Base-by-base conservation (phyloP, 2,888 invertebrate genomes). In the Cistogaster globosa region DNA sequence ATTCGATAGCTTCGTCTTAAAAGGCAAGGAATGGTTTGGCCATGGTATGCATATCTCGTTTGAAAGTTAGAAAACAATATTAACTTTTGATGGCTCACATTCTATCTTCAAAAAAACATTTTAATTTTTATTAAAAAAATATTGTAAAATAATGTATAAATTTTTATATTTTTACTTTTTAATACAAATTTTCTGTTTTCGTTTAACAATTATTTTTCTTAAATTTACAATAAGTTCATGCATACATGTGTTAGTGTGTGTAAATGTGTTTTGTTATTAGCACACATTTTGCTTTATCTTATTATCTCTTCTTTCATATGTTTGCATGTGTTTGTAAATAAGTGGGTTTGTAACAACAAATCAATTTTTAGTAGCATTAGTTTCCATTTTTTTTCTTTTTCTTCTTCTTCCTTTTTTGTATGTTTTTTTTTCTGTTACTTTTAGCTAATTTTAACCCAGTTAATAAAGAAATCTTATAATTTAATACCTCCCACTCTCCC, bases 391-490 rank as follows among this genome's bases (percentile, higher is more conserved):
- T 78, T 57, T 22, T 48, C 11, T 69, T 83, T 26, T 58, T 32
- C 32, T 0, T 5, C 6, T 32, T 45, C 45, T 68, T 26, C 53
- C 22, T 18, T 22, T 36, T 48, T 20, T 48, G n/a, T 42, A n/a
- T n/a, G 51, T 76, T 68, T 57, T 38, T 72, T 60, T 18, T 55
- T 32, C 8, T 62, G 32, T 58, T 42, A 57, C 58, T 65, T 51
- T 12, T 58, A 63, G 62, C 67, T 45, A 69, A 83, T 78, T 74
- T 85, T 82, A 85, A 82, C 84, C 82, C 84, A 82, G 84, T 85
- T 85, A 78, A 75, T 69, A 71, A 18, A 62, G 68, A 55, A 84
- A 68, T 57, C 62, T 62, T 62, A 84, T 71, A 63, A 72, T 76
- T 77, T 42, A 72, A 67, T 53, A 53, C 16, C 7, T 7, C 67